phyloP scores from a whole-genome alignment of 2,888 invertebrate genomes.

The Eucera pruinosa region DNA sequence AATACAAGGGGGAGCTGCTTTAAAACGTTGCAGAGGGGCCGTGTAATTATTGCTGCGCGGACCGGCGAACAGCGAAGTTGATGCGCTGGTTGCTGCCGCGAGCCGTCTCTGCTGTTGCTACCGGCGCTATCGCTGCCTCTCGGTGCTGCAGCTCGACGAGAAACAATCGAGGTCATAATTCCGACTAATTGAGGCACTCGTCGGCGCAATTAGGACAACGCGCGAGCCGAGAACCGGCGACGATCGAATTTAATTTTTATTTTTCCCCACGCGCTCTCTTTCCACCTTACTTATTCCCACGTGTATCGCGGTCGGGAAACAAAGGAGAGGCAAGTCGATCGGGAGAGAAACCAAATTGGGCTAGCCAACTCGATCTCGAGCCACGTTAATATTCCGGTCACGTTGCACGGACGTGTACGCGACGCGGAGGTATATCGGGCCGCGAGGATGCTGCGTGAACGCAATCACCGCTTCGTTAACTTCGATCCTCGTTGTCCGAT shows the following conservation, averaged over 20 bases:
- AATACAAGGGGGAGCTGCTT: constrained; percentile 67
- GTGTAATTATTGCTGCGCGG: constrained; percentile 63
- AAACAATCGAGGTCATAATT: constrained; percentile 67
- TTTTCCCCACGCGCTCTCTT: no score
- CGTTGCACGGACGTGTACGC: constrained; percentile 40
- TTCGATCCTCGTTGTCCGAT: constrained; percentile 34
- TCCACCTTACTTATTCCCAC: not conserved
- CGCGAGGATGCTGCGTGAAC: constrained; percentile 47
- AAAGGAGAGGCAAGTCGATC: not conserved
- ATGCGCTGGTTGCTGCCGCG: constrained; percentile 47
- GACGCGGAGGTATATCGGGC: constrained; percentile 18
- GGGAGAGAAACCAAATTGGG: constrained; percentile 41
- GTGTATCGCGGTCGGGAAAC: constrained; percentile 2
- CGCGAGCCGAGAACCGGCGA: constrained; percentile 20
- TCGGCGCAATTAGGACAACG: constrained; percentile 59
- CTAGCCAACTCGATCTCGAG: constrained; percentile 47
- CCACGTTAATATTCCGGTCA: constrained; percentile 51
- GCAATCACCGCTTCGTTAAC: constrained; percentile 46
- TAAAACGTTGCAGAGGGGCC: constrained; percentile 67
- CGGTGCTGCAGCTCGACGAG: constrained; percentile 40
- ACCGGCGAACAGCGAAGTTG: constrained; percentile 42
- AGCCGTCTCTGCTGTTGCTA: constrained; percentile 48
- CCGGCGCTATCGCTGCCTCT: constrained; percentile 41
- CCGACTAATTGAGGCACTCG: constrained; percentile 63
- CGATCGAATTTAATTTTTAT: constrained; percentile 25